A percentile compares a stretch with the other conserved stretches of the same genome.
phyloP scores from a whole-genome alignment of 2,888 invertebrate genomes.

The Drosophila kokeensis region DNA sequence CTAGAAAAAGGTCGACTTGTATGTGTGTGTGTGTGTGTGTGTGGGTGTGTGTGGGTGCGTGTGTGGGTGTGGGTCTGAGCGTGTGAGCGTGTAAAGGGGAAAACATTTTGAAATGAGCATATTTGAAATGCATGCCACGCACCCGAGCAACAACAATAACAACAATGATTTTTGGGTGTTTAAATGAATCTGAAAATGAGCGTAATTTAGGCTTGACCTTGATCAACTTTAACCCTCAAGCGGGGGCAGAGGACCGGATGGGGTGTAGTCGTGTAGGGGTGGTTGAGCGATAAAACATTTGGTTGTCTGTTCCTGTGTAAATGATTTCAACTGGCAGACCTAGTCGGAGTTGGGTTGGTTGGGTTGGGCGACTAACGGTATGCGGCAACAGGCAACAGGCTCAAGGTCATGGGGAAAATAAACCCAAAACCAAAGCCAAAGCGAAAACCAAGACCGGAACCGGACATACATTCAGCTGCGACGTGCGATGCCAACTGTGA shows the following conservation, averaged over 20 bases:
- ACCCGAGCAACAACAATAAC: slow-evolving; percentile 37
- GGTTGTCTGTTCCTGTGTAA: slow-evolving; percentile 35
- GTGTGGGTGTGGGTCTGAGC: slow-evolving; percentile 11
- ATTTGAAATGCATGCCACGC: slow-evolving; percentile 76
- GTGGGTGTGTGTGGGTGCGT: not conserved
- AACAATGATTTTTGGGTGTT: slow-evolving; percentile 35
- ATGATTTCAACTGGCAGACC: slow-evolving; percentile 15
- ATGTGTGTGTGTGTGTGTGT: not conserved
- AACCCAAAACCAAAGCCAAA: not conserved
- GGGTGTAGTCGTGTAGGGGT: not conserved
- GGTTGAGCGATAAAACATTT: slow-evolving; percentile 36
- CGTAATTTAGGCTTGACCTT: slow-evolving; percentile 69
- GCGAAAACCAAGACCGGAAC: slow-evolving; percentile 3
- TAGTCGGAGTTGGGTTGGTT: not conserved
- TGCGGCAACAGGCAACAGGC: slow-evolving; percentile 24
- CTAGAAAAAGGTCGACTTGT: slow-evolving; percentile 25
- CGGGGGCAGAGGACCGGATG: too few relatives aligned
- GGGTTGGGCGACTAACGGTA: not conserved
- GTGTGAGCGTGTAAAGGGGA: slow-evolving; percentile 39
- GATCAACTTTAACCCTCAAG: slow-evolving; percentile 44
- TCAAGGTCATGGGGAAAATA: slow-evolving; percentile 28
- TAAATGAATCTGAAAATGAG: slow-evolving; percentile 72
- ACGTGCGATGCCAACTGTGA: slow-evolving; percentile 12
- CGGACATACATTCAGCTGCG: slow-evolving; percentile 1
- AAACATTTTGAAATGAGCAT: slow-evolving; percentile 73